Evolutionary conservation across 1,140 invertebrate species (phyloP).

Genomic region (Drosophila virilis): DNA sequence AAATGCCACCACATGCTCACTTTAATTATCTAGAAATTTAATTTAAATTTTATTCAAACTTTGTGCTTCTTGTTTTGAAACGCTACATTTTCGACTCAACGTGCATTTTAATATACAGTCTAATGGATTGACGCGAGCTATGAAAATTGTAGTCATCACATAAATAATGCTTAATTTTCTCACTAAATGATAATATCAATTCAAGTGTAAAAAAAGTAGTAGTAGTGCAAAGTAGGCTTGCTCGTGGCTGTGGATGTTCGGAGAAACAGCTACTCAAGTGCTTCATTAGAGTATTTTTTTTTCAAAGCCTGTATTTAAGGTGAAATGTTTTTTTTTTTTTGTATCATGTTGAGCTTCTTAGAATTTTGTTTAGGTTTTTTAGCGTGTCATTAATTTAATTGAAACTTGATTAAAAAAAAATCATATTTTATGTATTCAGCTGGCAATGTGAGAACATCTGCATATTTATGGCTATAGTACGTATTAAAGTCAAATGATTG

Average conservation of each 20-base stretch:
- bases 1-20: conserved; percentile 15
- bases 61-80: conserved; percentile 1
- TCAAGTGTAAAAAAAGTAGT: too few species aligned
- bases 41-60: conserved; percentile 30
- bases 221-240: too few species aligned
- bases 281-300: background rate
- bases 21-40: conserved; percentile 42
- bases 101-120: conserved; percentile 15
- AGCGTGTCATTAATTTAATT: too few species aligned
- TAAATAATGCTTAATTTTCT: background rate
- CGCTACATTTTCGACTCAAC: conserved; percentile 8
- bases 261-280: background rate
- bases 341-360: too few species aligned
- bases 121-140: background rate
- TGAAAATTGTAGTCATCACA: background rate
- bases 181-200: background rate
- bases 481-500: too few species aligned
- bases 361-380: too few species aligned
- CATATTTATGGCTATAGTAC: too few species aligned
- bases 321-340: background rate
- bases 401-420: too few species aligned
- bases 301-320: background rate
- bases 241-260: background rate
- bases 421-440: too few species aligned
- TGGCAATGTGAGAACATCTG: too few species aligned